Percentiles rank a stretch among this genome's conserved stretches.
Evolutionary conservation across 2,888 invertebrate genomes (phyloP).

Genomic region (Boloria selene): DNA sequence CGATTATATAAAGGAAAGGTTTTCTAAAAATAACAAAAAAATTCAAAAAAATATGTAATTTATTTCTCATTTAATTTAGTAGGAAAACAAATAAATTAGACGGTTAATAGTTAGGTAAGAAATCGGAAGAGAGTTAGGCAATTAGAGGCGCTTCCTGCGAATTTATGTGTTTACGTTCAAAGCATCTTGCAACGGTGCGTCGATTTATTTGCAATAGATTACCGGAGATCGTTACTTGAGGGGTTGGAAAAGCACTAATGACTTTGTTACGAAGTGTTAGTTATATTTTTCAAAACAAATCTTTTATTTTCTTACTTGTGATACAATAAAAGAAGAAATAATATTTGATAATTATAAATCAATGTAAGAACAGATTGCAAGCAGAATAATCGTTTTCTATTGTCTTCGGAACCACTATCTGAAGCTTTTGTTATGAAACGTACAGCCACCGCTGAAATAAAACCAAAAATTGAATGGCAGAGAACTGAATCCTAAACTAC

Average conservation of each 20-base stretch:
- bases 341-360: too few relatives aligned
- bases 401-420: slow-evolving; percentile 74
- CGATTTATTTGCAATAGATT: slow-evolving; percentile 39
- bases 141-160: slow-evolving; percentile 45
- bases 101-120: slow-evolving; percentile 49
- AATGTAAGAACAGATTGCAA: slow-evolving; percentile 44
- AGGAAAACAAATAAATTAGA: slow-evolving; percentile 48
- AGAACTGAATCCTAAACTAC: not conserved
- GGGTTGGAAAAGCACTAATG: slow-evolving; percentile 3
- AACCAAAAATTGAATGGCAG: slow-evolving; percentile 10
- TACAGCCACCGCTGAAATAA: slow-evolving; percentile 59
- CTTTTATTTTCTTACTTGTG: too few relatives aligned
- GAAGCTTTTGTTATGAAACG: slow-evolving; percentile 60
- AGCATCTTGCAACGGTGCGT: slow-evolving; percentile 37
- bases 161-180: slow-evolving; percentile 51
- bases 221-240: slow-evolving; percentile 19
- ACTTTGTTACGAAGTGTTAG: slow-evolving; percentile 7
- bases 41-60: not conserved
- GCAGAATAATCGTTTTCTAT: slow-evolving; percentile 68
- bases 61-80: slow-evolving; percentile 19
- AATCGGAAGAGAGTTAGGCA: slow-evolving; percentile 47
- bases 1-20: too few relatives aligned
- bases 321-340: too few relatives aligned
- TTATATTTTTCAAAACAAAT: too few relatives aligned
- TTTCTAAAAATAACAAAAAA: too few relatives aligned